Base-by-base conservation (phyloP, 1,140 invertebrate genomes). In the Scylla paramamosain region DNA sequence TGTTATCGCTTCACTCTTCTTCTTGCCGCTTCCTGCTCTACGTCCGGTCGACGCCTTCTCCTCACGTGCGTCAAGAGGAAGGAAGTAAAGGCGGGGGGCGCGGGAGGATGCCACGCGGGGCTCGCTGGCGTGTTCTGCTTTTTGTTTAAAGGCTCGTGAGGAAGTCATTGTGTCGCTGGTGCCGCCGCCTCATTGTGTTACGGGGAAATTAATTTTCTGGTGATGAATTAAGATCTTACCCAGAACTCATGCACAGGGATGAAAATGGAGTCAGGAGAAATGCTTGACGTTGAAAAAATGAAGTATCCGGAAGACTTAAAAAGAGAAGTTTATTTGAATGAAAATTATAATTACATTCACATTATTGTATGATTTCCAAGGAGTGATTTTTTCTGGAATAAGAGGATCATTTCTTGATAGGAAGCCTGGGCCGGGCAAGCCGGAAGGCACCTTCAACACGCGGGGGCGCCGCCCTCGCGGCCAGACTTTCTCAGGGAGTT, bases 21-120 rank as follows among this genome's bases (percentile, higher is more conserved):
- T 32, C 90, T 32, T 29, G 28, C 28, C 28, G 90, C 90, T 91
- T 91, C 90, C 90, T 91, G 90, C 90, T 32, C 46, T 25, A 59
- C 29, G 90, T 91, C 90, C 90, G 52, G 90, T 28, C 90, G 52
- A 32, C 89, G 89, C 90, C 90, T 77, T 67, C 90, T 91, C 77
- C 90, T 67, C 52, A 77, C 90, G 52, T 91, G 90, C 90, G 90
- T 91, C 90, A 91, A 8, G n/a, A 91, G 90, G 90, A 91, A 91
- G 90, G 90, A 91, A 91, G 90, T 91, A 52, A 91, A 91, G 90
- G 52, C 31, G 90, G 52, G 52, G 52, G 48, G 46, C n/a, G 46
- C 46, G 25, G 46, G 16, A 52, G 89, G 90, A 91, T 52, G 52
- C 67, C 67, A 20, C 67, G 16, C n/a, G 20, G 25, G 67, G 67